Evolutionary conservation across 2,113 vertebrate species (phyloP).

Genomic region (Panthera uncia): DNA sequence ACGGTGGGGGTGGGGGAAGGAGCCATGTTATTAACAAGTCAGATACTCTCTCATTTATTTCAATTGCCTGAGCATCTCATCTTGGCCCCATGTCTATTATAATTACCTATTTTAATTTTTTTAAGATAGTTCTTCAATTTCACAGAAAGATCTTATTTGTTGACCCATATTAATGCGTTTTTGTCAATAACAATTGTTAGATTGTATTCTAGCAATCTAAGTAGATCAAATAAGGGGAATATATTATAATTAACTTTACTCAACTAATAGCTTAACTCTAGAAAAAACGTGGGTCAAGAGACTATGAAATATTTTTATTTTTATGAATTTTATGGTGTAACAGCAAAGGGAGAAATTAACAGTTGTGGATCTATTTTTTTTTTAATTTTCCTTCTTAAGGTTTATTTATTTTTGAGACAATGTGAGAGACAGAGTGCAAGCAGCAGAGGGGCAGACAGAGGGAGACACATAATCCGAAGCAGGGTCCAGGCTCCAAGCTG

Average conservation of each 20-base stretch:
- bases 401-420: too few relatives aligned
- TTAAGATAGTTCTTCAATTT: conserved; percentile 29
- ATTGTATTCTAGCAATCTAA: not conserved
- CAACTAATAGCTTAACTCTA: not conserved
- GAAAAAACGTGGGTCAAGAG: not conserved
- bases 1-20: not conserved
- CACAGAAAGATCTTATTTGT: not conserved
- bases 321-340: not conserved
- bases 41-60: not conserved
- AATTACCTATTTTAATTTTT: not conserved
- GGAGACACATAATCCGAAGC: too few relatives aligned
- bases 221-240: not conserved
- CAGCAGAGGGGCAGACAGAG: too few relatives aligned
- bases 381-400: too few relatives aligned
- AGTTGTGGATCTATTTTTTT: not conserved
- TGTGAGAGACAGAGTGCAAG: too few relatives aligned
- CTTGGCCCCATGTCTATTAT: not conserved
- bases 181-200: too few relatives aligned
- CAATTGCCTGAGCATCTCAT: not conserved
- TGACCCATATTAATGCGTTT: too few relatives aligned
- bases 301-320: conserved; percentile 1
- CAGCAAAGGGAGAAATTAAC: not conserved
- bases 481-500: too few relatives aligned
- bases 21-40: not conserved
- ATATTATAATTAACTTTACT: not conserved